These are phyloP conservation scores for Pollenia griseotomentosa DNA, from an alignment of 2,888 invertebrate species.

Conservation along the genomic window DNA sequence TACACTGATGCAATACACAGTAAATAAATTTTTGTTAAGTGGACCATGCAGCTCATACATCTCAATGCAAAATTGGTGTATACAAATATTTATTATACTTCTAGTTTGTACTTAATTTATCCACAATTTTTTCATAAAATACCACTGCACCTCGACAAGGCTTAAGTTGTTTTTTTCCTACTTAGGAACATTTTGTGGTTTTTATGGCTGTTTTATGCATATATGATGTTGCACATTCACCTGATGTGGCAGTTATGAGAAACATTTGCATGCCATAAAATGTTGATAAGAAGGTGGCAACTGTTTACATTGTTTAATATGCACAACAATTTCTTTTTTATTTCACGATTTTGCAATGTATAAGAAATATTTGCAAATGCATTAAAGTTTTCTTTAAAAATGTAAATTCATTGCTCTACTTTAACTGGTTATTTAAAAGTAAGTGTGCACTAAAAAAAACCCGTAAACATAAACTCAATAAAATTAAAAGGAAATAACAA, in stretches of 20 bases:
- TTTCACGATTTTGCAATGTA: background rate
- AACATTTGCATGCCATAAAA: slow-evolving; percentile 72
- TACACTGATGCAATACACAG: too few relatives aligned
- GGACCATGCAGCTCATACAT: too few relatives aligned
- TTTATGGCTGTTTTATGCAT: slow-evolving; percentile 71
- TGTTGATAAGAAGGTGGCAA: slow-evolving; percentile 73
- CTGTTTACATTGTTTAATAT: slow-evolving; percentile 73
- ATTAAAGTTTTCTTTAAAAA: slow-evolving; percentile 38
- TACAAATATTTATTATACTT: too few relatives aligned
- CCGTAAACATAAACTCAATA: background rate
- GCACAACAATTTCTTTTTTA: slow-evolving; percentile 64
- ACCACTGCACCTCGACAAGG: slow-evolving; percentile 3
- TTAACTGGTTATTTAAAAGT: background rate
- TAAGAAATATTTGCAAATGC: slow-evolving; percentile 45
- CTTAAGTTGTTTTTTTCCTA: slow-evolving; percentile 35
- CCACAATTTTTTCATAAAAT: background rate
- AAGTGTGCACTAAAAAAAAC: background rate
- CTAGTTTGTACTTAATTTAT: background rate
- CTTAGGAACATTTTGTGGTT: slow-evolving; percentile 52
- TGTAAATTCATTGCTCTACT: slow-evolving; percentile 40
- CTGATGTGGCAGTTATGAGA: slow-evolving; percentile 73
- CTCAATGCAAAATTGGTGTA: too few relatives aligned
- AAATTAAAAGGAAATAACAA: slow-evolving; percentile 3
- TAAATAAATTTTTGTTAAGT: too few relatives aligned
- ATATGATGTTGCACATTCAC: slow-evolving; percentile 62